Evolutionary conservation across 2,888 invertebrate genomes (phyloP).

Genomic region (Melolontha melolontha): DNA sequence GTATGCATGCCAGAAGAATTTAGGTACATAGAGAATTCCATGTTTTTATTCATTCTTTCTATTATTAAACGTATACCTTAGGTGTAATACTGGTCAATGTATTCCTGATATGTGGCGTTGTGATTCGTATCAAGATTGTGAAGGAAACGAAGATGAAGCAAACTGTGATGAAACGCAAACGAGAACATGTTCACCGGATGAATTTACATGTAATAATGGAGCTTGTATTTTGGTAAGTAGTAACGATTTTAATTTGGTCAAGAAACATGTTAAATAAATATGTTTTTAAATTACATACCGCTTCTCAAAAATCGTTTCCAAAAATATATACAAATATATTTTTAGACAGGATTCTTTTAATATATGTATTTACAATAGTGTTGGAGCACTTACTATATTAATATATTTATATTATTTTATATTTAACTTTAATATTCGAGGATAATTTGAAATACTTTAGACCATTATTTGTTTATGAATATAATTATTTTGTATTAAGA

Average conservation of each 20-base stretch:
- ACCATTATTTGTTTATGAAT: too few species aligned
- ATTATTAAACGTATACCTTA: constrained; percentile 55
- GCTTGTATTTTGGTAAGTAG: constrained; percentile 79
- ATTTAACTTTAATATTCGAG: too few species aligned
- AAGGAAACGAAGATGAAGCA: constrained; percentile 81
- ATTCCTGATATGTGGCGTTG: constrained; percentile 83
- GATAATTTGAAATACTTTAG: too few species aligned
- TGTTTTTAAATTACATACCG: constrained; percentile 2
- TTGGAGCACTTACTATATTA: too few species aligned
- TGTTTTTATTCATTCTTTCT: constrained; percentile 4
- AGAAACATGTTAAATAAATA: too few species aligned
- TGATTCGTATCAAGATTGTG: constrained; percentile 84
- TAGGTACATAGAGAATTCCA: constrained; percentile 68
- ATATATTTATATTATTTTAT: too few species aligned
- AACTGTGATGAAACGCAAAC: constrained; percentile 70
- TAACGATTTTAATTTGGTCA: too few species aligned
- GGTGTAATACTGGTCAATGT: constrained; percentile 78
- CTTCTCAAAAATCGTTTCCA: background rate
- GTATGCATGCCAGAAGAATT: constrained; percentile 79
- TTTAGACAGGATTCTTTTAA: too few species aligned
- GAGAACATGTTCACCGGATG: constrained; percentile 78
- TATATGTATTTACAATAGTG: too few species aligned
- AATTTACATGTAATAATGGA: constrained; percentile 79
- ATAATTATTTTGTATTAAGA: too few species aligned
- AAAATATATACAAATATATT: too few species aligned